Evolutionary conservation across 2,797 vertebrate genomes (phyloP).

Genomic region (Ibycter americanus): DNA sequence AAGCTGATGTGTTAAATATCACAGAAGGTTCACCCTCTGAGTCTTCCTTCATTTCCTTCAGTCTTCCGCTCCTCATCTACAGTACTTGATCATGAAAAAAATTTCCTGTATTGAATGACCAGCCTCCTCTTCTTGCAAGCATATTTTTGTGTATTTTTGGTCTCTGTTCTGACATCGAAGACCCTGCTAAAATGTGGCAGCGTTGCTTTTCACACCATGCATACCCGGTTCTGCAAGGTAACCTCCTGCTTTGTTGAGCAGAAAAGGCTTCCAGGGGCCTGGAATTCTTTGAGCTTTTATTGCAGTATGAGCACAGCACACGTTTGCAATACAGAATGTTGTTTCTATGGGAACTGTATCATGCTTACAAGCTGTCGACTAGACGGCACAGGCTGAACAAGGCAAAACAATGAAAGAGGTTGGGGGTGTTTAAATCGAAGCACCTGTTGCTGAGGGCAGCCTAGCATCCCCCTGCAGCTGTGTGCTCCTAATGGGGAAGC

Average conservation of each 20-base stretch:
- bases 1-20: background rate
- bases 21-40: background rate
- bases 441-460: background rate
- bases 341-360: rapidly evolving
- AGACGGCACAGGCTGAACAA: rapidly evolving
- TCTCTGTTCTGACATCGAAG: background rate
- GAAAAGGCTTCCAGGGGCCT: background rate
- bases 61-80: background rate
- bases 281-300: rapidly evolving
- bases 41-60: background rate
- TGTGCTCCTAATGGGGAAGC: background rate
- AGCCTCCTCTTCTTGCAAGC: background rate
- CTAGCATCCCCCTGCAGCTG: background rate
- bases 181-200: no score
- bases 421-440: rapidly evolving
- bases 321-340: rapidly evolving
- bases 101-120: background rate
- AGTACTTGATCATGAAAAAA: background rate
- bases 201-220: rapidly evolving
- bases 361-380: rapidly evolving
- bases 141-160: rapidly evolving
- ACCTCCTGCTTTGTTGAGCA: background rate
- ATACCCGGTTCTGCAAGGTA: rapidly evolving
- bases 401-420: rapidly evolving
- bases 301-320: rapidly evolving